Percentiles rank a stretch among this genome's conserved stretches.
Conservation (phyloP, 2,797 vertebrate species). For the Pogonophryne albipinna region DNA sequence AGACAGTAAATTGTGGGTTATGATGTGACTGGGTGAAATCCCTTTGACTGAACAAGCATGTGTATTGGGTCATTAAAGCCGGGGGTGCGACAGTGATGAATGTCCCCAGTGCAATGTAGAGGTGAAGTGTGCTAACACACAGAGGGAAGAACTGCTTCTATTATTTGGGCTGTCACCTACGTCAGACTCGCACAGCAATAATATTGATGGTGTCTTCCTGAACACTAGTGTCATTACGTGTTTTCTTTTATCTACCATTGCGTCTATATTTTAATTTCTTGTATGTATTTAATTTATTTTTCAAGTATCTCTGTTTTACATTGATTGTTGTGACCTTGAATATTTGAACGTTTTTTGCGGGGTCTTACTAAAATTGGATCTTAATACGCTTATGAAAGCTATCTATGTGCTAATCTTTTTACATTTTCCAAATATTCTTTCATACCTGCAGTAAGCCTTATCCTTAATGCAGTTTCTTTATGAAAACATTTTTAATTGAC, state of each 20-base stretch:
- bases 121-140: constrained; percentile 57
- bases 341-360: not conserved
- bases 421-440: too few relatives aligned
- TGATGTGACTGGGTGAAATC: constrained; percentile 59
- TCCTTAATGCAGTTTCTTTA: too few relatives aligned
- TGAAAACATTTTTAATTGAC: too few relatives aligned
- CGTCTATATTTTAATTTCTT: not conserved
- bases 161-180: constrained; percentile 55
- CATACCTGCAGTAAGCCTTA: too few relatives aligned
- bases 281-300: not conserved
- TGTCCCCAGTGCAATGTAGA: constrained; percentile 44
- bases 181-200: constrained; percentile 32
- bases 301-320: not conserved
- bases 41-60: constrained; percentile 55
- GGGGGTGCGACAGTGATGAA: constrained; percentile 55
- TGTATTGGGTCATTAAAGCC: constrained; percentile 58
- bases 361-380: not conserved
- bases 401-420: not conserved
- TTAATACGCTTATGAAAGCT: not conserved
- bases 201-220: constrained; percentile 22
- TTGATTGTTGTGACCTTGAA: not conserved
- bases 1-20: constrained; percentile 45
- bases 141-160: constrained; percentile 37
- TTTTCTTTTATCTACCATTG: not conserved
- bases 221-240: not conserved